Base-by-base conservation (phyloP, 2,888 invertebrate genomes). In the Halocaridina rubra region DNA sequence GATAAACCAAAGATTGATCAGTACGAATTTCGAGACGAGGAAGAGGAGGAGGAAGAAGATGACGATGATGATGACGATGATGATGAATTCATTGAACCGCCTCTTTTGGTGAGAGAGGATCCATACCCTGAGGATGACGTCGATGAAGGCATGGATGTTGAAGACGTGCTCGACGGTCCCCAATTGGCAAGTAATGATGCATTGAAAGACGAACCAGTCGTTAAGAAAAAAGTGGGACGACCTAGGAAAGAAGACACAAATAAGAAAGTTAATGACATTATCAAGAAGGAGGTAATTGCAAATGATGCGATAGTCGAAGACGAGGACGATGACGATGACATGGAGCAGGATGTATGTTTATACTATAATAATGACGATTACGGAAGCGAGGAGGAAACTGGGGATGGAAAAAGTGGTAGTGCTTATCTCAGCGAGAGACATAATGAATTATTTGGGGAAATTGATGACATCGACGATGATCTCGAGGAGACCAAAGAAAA, bases 51-150 rank as follows among this genome's bases (percentile, higher is more conserved):
- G 3, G 84, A 81, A 8, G 87, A 85, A 2, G 78, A 80, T 8
- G 87, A 85, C 7, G 87, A 85, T 3, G 84, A 87, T 69, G 84
- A 87, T 67, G 86, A 86, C 53, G 86, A 86, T 69, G 82, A 86
- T 61, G 86, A 86, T 64, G 86, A 86, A 16, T 87, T 84, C 30
- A 79, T 61, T n/a, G 85, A 82, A 22, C 87, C 87, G 24, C 85
- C 81, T 2, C 77, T 87, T 13, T 79, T 87, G 27, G 85, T 87
- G 7, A 78, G 87, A 46, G 85, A 87, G 77, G 87, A 87, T 61
- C 87, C 87, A 13, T 87, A 87, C 53, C 87, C 87, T 27, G 87
- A 87, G 30, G 87, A 85, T 3, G 86, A 84, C 24, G 59, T 59
- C 19, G 80, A 80, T 22, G 80, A 80, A 4, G 79, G 71, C 29